Evolutionary conservation across 2,797 vertebrate species (phyloP), one percentile per base, ranked within the genome.

Genomic region (Sebastes cheni): DNA sequence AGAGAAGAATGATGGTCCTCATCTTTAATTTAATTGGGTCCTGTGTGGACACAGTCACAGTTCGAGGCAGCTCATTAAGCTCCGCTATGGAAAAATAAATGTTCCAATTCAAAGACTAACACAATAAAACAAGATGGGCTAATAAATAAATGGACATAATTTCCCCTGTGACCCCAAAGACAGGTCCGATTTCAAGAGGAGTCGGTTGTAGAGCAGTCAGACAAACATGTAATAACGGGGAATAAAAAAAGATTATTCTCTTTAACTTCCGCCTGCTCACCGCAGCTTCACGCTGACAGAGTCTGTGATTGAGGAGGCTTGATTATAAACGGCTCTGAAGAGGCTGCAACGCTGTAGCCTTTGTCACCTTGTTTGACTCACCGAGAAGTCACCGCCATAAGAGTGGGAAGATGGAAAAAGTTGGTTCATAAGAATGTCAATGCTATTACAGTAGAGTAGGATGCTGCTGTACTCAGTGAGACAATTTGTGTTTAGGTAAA

Each of bases 21-120:
- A 46, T 81, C 62, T 83, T 86, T 84, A 72, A 89, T 90, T 87
- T 89, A 93, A 93, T 92, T 91, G 87, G 91, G 58, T 91, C 89
- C 85, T 89, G 77, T 89, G 91, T 92, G 89, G 87, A 92, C 81
- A 75, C 66, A 84, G 81, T 81, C 89, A 80, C 80, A 88, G 84
- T 88, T 86, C 83, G 80, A 79, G 83, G 36, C 82, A 89, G 86
- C 90, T 91, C 86, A 90, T 93, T 88, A 89, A 77, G 82, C 72
- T 86, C 81, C 67, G 55, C 87, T 70, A 79, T 85, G 70, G 72
- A 86, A 89, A 91, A 93, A 92, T 77, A 88, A 93, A 89, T 83
- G 89, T 85, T 85, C 79, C 82, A 87, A 79, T 88, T 88, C 73
- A 82, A 74, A 81, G 46, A 52, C 82, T 89, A 92, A 90, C 86